Percentiles rank a stretch among this genome's conserved stretches.
These are phyloP conservation scores for Ramphastos sulfuratus DNA, from an alignment of 2,113 vertebrate genomes.

Conservation along the genomic window DNA sequence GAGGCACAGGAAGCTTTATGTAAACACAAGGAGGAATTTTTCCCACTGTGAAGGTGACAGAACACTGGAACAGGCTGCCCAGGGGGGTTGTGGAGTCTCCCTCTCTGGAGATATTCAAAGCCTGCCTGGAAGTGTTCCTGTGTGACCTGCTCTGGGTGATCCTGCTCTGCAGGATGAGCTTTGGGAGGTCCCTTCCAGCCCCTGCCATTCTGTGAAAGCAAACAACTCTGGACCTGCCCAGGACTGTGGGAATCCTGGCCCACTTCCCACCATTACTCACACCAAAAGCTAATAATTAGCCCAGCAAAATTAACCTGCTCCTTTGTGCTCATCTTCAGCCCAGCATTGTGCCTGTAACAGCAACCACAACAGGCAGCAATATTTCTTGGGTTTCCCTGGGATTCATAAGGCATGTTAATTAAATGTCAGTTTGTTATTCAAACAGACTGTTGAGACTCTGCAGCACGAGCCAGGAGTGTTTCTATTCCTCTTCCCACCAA, in stretches of 20 bases:
- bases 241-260: background rate
- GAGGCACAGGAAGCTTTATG: too few relatives aligned
- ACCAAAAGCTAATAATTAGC: background rate
- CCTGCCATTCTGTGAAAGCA: background rate
- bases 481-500: background rate
- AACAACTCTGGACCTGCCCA: fast-evolving
- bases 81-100: too few relatives aligned
- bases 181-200: too few relatives aligned
- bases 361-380: background rate
- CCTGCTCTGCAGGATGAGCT: too few relatives aligned
- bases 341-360: background rate
- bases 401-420: background rate
- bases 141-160: too few relatives aligned
- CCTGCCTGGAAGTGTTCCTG: too few relatives aligned
- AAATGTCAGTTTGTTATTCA: conserved; percentile 24
- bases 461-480: background rate
- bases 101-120: too few relatives aligned
- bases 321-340: background rate
- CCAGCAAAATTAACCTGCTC: background rate
- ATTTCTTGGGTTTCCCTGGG: conserved; percentile 5
- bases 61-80: too few relatives aligned
- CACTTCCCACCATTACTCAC: background rate
- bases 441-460: background rate
- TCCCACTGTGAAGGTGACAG: too few relatives aligned
- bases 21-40: too few relatives aligned